phyloP scores from a whole-genome alignment of 2,797 vertebrate species.

The Girardinus metallicus region DNA sequence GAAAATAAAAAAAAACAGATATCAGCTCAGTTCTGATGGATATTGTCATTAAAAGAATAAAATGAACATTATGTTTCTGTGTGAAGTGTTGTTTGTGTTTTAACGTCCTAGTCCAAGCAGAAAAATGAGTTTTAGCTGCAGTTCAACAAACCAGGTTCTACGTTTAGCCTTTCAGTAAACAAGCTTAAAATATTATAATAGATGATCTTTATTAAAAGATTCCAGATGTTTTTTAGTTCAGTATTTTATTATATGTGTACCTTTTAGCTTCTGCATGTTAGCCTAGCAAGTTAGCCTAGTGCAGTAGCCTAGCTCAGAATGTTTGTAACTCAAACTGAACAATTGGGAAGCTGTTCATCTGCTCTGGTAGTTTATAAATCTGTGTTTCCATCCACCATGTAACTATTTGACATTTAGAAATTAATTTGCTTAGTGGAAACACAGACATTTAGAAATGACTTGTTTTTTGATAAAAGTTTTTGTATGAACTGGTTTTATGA shows the following conservation, averaged over 20 bases:
- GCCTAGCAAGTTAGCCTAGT: no score
- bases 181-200: neutral
- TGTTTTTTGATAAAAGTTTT: no score
- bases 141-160: conserved; percentile 1
- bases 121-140: conserved; percentile 6
- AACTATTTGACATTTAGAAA: no score
- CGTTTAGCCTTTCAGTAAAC: neutral
- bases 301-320: no score
- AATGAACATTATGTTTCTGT: conserved; percentile 16
- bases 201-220: conserved; percentile 16
- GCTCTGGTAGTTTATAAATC: no score
- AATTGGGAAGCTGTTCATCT: no score
- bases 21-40: conserved; percentile 2
- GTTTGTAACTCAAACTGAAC: no score
- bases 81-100: conserved; percentile 13
- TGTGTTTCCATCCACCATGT: no score
- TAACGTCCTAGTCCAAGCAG: neutral
- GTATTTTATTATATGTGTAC: neutral
- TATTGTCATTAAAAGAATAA: conserved; percentile 19
- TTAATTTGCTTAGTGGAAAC: no score
- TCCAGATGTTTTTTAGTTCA: neutral
- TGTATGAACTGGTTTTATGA: no score
- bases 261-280: no score
- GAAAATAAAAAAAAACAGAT: neutral
- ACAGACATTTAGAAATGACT: no score